These are phyloP conservation scores for Australoheros scitulus DNA, from an alignment of 2,113 vertebrate species.

Conservation along the genomic window DNA sequence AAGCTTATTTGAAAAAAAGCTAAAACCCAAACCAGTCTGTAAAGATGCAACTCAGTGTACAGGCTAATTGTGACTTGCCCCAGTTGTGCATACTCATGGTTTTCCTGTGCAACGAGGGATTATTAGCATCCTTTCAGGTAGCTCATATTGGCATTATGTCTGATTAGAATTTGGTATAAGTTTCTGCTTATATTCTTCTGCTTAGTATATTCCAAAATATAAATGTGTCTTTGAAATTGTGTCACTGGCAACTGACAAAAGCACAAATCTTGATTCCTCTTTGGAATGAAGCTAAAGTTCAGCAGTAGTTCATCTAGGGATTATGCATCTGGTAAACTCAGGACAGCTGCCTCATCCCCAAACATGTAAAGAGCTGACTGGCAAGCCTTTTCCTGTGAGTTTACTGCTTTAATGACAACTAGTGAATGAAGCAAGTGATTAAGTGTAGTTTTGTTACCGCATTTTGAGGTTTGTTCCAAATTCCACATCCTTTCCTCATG, in stretches of 20 bases:
- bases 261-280: not conserved
- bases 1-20: not conserved
- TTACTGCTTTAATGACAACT: conserved; percentile 29
- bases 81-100: not conserved
- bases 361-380: not conserved
- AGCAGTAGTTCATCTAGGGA: not conserved
- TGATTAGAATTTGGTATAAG: not conserved
- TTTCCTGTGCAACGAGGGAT: not conserved
- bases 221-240: not conserved
- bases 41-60: not conserved
- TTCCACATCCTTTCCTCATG: not conserved
- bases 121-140: not conserved
- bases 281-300: not conserved
- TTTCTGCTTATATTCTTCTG: not conserved
- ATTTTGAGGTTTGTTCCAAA: not conserved
- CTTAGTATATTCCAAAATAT: not conserved
- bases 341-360: conserved; percentile 19
- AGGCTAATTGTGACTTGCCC: not conserved
- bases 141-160: not conserved
- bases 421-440: conserved; percentile 22
- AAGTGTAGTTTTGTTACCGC: not conserved
- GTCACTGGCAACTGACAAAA: not conserved
- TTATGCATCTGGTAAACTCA: conserved; percentile 4
- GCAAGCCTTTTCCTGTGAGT: conserved; percentile 1
- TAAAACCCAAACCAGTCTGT: not conserved